Evolutionary conservation across 2,113 vertebrate species (phyloP), one percentile per base, ranked within the genome.

Genomic region (Notarius quadriscutis): DNA sequence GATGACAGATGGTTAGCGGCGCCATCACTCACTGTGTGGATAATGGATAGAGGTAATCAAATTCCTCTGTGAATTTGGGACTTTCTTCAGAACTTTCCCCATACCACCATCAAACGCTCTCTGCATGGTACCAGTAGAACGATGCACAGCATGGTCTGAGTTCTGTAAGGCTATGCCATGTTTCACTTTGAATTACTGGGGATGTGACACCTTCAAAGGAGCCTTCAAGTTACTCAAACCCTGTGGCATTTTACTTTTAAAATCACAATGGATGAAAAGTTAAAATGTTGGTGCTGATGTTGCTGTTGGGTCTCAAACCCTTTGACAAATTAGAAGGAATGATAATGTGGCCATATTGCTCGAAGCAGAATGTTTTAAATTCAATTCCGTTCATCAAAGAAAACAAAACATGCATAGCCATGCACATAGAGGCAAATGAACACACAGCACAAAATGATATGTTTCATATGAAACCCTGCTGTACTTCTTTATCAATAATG

Each of bases 1-100:
- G 97, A 97, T 98, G 98, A 98, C 98, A 99, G 98, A 99, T 99
- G 98, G 98, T 94, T 96, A 96, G 97, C 96, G 96, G 96, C 96
- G 95, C 93, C 93, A 97, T 97, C 97, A 95, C 97, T 98, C 97
- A 95, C 96, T 97, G 97, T 95, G 96, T 96, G 95, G 97, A 97
- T 97, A 98, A 99, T 98, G 97, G 97, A 97, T 97, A 96, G 98
- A 99, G 96, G 97, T 98, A 98, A 99, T 98, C 97, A 97, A 96
- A 97, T 97, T 97, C 97, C 97, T 97, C 95, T 95, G 97, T 97
- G 97, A 96, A 96, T 97, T 96, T 96, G 96, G 93, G 96, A 98
- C 97, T 98, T 99, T 98, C 97, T 97, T 98, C 96, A 97, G 94
- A 98, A 97, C 96, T 98, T 97, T 96, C 94, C 92, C 93, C 94